Evolutionary conservation across 2,113 vertebrate genomes (phyloP).

Genomic region (Indri indri): DNA sequence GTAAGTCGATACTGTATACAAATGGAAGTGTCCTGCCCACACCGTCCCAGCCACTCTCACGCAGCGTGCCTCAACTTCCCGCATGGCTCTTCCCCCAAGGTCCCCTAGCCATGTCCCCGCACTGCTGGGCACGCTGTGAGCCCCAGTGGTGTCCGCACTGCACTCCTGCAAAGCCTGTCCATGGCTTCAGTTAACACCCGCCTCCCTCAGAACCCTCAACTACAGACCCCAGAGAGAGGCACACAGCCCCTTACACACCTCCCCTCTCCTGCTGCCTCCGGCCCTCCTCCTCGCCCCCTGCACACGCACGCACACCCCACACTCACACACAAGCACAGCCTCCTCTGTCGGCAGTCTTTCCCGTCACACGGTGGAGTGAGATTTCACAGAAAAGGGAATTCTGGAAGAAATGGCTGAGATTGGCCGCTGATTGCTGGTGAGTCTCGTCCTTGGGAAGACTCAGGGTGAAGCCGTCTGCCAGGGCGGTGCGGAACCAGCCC

Average conservation of each 20-base stretch:
- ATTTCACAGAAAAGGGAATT: neutral
- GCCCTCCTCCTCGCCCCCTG: too few relatives aligned
- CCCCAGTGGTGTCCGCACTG: accelerated
- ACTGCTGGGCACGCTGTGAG: accelerated
- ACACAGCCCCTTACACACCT: accelerated
- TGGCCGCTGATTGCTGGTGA: neutral
- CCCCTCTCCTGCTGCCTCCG: neutral
- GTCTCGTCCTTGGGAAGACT: neutral
- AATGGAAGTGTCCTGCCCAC: accelerated
- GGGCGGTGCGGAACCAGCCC: neutral
- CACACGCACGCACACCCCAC: too few relatives aligned
- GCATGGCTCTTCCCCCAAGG: accelerated
- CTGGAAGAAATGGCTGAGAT: neutral
- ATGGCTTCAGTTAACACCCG: accelerated
- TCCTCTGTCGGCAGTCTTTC: neutral
- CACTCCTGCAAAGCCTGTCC: accelerated
- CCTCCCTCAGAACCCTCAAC: neutral
- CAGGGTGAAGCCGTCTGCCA: neutral
- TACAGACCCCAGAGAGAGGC: neutral
- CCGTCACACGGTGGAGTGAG: neutral
- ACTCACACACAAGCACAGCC: accelerated
- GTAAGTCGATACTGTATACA: too few relatives aligned
- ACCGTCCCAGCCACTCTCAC: accelerated
- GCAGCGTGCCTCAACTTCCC: neutral
- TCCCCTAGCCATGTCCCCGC: accelerated